Conservation (phyloP, 2,888 invertebrate species). For the Drosophila pseudotakahashii region DNA sequence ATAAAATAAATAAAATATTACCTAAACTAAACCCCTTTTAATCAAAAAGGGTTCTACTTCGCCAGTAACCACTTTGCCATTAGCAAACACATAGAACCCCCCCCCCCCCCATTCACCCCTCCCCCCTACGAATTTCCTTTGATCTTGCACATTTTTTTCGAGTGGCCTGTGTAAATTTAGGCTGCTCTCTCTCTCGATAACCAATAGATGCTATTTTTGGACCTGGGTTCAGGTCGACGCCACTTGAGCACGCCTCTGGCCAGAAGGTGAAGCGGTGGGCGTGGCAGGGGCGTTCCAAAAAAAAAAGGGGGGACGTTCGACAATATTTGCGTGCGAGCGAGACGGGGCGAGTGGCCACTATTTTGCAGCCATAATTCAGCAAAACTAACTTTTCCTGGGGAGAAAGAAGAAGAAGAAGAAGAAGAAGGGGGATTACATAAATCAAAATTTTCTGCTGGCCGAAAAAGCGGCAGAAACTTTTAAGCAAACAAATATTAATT, state of each 20-base stretch:
- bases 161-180: slow-evolving; percentile 31
- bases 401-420: not conserved
- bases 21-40: too few relatives aligned
- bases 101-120: slow-evolving; percentile 27
- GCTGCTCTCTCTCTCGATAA: slow-evolving; percentile 38
- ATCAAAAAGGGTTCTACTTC: not conserved
- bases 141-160: slow-evolving; percentile 15
- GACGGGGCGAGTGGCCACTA: slow-evolving; percentile 8
- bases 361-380: slow-evolving; percentile 45
- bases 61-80: slow-evolving; percentile 6
- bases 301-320: not conserved
- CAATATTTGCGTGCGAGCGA: slow-evolving; percentile 28
- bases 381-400: slow-evolving; percentile 43
- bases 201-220: slow-evolving; percentile 36
- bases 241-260: slow-evolving; percentile 39
- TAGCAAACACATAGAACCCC: slow-evolving; percentile 9
- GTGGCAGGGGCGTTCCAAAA: not conserved
- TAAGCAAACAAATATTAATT: slow-evolving; percentile 77
- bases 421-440: slow-evolving; percentile 57
- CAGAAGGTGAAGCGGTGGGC: slow-evolving; percentile 8
- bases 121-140: slow-evolving; percentile 20
- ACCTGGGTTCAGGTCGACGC: slow-evolving; percentile 15
- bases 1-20: too few relatives aligned
- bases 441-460: slow-evolving; percentile 63
- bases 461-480: slow-evolving; percentile 57